These are phyloP conservation scores for Podarcis siculus DNA, from an alignment of 2,797 vertebrate genomes.

Conservation along the genomic window DNA sequence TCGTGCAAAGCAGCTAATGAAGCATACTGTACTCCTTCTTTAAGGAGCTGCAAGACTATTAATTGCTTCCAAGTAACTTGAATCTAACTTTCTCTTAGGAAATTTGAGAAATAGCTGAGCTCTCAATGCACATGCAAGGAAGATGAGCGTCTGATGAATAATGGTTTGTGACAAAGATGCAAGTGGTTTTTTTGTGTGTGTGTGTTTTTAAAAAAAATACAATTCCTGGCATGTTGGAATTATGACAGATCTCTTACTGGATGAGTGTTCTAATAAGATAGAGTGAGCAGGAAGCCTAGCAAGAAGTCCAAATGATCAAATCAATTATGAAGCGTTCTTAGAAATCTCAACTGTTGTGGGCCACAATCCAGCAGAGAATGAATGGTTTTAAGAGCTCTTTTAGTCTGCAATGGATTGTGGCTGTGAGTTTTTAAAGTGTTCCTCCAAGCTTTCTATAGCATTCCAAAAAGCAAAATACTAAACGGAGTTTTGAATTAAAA, in stretches of 20 bases:
- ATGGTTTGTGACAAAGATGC: neutral
- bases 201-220: neutral
- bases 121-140: neutral
- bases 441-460: neutral
- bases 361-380: neutral
- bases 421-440: neutral
- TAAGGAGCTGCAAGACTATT: no score
- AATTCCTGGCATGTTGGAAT: neutral
- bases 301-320: neutral
- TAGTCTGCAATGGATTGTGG: neutral
- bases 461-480: neutral
- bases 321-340: neutral
- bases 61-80: no score
- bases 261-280: neutral
- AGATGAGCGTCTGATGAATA: neutral
- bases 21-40: neutral
- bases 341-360: neutral
- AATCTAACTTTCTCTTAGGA: neutral
- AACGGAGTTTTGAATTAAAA: neutral
- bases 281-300: neutral
- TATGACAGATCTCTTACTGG: neutral
- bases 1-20: neutral
- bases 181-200: neutral
- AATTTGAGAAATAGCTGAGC: neutral
- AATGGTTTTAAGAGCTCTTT: neutral